Conservation (phyloP, 2,888 invertebrate genomes). For the Graphium colonna region DNA sequence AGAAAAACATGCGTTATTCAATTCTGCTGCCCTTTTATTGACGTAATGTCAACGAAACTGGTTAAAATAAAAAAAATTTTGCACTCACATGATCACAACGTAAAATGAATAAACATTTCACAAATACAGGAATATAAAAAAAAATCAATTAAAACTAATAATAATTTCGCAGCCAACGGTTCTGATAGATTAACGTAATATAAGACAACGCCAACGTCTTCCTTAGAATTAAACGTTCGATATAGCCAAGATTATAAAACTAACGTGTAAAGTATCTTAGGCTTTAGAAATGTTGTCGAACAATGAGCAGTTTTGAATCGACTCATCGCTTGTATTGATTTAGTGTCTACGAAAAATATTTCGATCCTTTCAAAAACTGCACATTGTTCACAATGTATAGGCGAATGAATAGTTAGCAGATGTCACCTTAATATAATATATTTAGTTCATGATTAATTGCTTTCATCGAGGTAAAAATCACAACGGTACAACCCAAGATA, state of each 20-base stretch:
- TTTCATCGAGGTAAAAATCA: slow-evolving; percentile 1
- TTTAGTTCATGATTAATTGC: slow-evolving; percentile 15
- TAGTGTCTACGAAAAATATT: background rate
- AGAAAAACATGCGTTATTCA: slow-evolving; percentile 54
- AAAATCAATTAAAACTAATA: slow-evolving; percentile 31
- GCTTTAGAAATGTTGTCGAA: slow-evolving; percentile 15
- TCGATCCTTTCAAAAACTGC: background rate
- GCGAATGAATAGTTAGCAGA: slow-evolving; percentile 11
- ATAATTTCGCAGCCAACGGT: slow-evolving; percentile 28
- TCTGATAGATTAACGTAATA: slow-evolving; percentile 15
- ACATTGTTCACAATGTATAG: slow-evolving; percentile 8
- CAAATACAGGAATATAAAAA: slow-evolving; percentile 66
- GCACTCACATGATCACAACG: slow-evolving; percentile 78
- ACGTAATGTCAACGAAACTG: slow-evolving; percentile 63
- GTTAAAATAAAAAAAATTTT: slow-evolving; percentile 65
- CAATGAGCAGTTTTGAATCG: slow-evolving; percentile 7
- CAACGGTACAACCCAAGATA: slow-evolving; percentile 18
- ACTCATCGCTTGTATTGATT: background rate
- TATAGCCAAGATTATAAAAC: slow-evolving; percentile 19
- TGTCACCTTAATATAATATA: slow-evolving; percentile 11
- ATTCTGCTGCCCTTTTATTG: slow-evolving; percentile 68
- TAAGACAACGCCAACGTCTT: slow-evolving; percentile 1
- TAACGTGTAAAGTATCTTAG: slow-evolving; percentile 20
- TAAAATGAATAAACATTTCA: slow-evolving; percentile 76
- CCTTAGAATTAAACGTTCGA: slow-evolving; percentile 8